These are phyloP conservation scores for Lamellibrachia columna DNA, from an alignment of 2,888 invertebrate species.

Conservation along the genomic window DNA sequence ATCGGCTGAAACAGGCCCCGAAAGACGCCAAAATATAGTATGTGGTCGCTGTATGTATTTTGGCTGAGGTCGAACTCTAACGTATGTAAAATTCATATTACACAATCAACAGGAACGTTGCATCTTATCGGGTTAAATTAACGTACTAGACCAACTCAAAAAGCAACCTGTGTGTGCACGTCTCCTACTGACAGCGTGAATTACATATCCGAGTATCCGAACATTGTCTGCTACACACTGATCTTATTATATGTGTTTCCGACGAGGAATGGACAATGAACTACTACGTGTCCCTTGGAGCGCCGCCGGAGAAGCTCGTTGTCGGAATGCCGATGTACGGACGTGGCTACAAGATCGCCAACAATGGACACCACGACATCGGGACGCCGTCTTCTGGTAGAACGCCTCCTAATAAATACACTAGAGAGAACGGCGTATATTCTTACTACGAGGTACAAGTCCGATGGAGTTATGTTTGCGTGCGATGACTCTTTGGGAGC, in stretches of 20 bases:
- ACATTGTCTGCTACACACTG: background rate
- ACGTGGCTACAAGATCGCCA: conserved; percentile 33
- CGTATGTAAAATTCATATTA: background rate
- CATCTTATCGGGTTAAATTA: background rate
- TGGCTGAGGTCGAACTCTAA: too few relatives aligned
- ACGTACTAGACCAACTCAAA: background rate
- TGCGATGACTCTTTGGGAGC: background rate
- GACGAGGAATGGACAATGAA: conserved; percentile 31
- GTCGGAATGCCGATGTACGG: conserved; percentile 35
- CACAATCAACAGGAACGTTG: background rate
- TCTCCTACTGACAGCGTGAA: background rate
- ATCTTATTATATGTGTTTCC: background rate
- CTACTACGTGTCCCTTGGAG: conserved; percentile 32
- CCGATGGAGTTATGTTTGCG: background rate
- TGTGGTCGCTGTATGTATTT: background rate
- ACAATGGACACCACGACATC: conserved; percentile 30
- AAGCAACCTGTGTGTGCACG: too few relatives aligned
- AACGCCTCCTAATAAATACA: conserved; percentile 40
- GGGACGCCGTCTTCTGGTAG: conserved; percentile 31
- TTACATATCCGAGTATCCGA: background rate
- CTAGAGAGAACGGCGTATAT: conserved; percentile 65
- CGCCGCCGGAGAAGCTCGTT: conserved; percentile 32
- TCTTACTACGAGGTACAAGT: background rate
- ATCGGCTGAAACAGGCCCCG: background rate
- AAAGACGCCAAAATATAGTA: background rate